Evolutionary conservation across 2,113 vertebrate species (phyloP).

Genomic region (Apistogramma diplotaenia): DNA sequence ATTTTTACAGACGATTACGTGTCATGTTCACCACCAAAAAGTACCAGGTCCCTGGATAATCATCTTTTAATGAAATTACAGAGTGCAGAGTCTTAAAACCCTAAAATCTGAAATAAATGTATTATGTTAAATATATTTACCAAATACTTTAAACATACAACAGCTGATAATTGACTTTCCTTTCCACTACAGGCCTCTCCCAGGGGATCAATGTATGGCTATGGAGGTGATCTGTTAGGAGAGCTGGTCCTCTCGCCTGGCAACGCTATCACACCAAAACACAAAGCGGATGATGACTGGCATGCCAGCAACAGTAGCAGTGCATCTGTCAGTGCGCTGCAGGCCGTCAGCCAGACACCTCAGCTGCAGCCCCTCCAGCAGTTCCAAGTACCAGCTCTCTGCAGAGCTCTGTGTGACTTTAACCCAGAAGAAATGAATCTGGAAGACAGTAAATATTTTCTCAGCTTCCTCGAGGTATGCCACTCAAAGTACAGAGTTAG

Average conservation of each 20-base stretch:
- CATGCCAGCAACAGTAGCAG: slow-evolving; percentile 69
- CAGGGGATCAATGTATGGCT: slow-evolving; percentile 75
- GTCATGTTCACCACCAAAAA: background rate
- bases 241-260: slow-evolving; percentile 81
- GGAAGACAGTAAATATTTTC: slow-evolving; percentile 77
- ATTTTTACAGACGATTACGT: background rate
- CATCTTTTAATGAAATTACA: background rate
- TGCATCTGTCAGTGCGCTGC: slow-evolving; percentile 74
- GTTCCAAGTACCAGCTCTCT: slow-evolving; percentile 76
- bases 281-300: slow-evolving; percentile 83
- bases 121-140: background rate
- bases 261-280: slow-evolving; percentile 76
- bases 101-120: background rate
- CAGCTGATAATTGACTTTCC: background rate
- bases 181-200: slow-evolving; percentile 76
- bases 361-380: slow-evolving; percentile 44
- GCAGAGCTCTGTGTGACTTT: slow-evolving; percentile 84
- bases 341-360: slow-evolving; percentile 76
- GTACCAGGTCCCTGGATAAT: background rate
- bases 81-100: background rate
- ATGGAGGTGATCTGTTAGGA: slow-evolving; percentile 76
- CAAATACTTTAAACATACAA: background rate
- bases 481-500: background rate
- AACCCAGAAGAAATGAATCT: slow-evolving; percentile 76
- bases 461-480: slow-evolving; percentile 83